A percentile compares a stretch with the other conserved stretches of the same genome.
phyloP scores from a whole-genome alignment of 2,888 invertebrate species.

The Malacosoma neustria region DNA sequence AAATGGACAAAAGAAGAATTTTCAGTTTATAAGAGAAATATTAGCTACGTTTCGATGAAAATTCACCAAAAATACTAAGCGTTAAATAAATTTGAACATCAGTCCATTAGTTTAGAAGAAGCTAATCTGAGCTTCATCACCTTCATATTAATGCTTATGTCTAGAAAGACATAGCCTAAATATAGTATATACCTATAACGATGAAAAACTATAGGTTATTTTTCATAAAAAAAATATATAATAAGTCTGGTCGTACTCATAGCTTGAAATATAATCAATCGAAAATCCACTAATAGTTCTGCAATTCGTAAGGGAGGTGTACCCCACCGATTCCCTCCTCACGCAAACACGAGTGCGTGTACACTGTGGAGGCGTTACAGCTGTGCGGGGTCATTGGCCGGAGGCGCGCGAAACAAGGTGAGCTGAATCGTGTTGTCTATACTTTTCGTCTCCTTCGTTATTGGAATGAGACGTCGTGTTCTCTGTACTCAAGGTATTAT shows the following conservation, averaged over 20 bases:
- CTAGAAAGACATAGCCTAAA: no score
- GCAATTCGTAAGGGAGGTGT: neutral
- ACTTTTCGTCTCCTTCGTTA: conserved; percentile 43
- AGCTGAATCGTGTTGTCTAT: conserved; percentile 53
- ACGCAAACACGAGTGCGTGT: conserved; percentile 12
- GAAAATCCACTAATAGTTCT: neutral
- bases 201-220: no score
- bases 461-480: conserved; percentile 34
- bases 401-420: conserved; percentile 61
- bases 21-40: no score
- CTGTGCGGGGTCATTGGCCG: conserved; percentile 59
- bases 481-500: conserved; percentile 21
- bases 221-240: neutral
- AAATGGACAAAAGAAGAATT: no score
- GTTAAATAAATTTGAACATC: no score
- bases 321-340: conserved; percentile 1
- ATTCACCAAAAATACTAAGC: no score
- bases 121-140: no score
- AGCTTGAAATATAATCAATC: neutral
- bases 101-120: no score
- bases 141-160: no score
- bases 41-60: no score
- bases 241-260: neutral
- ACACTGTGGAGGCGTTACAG: conserved; percentile 26
- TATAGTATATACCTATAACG: no score